phyloP scores from a whole-genome alignment of 2,797 vertebrate genomes.

The Dendrocincla tyrannina region DNA sequence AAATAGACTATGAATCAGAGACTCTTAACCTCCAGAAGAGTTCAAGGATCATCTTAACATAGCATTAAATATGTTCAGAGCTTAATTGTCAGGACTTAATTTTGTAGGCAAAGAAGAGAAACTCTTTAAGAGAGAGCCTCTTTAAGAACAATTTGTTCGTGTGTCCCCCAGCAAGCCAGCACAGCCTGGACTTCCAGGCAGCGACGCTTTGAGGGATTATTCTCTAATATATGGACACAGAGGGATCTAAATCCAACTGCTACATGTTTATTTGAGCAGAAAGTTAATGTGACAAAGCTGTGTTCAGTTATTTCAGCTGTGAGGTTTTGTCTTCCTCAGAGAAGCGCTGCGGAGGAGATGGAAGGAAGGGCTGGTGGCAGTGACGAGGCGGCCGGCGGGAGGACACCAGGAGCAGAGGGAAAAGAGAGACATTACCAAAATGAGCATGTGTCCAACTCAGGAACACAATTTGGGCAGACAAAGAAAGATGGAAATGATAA shows the following conservation, averaged over 20 bases:
- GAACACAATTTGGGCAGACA: neutral
- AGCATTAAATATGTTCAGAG: neutral
- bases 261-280: neutral
- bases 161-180: neutral
- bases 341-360: neutral
- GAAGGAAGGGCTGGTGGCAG: neutral
- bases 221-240: neutral
- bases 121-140: neutral
- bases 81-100: neutral
- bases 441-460: conserved; percentile 3
- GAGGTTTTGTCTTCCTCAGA: conserved; percentile 68
- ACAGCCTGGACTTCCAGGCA: neutral
- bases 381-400: rapidly evolving
- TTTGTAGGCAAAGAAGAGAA: neutral
- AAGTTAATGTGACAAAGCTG: neutral
- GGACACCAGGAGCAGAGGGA: neutral
- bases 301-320: conserved; percentile 34
- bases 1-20: neutral
- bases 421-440: conserved; percentile 58
- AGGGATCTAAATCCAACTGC: neutral
- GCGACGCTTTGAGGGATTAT: neutral
- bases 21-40: neutral
- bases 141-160: neutral
- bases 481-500: conserved; percentile 41
- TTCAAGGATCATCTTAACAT: neutral